Evolutionary conservation across 1,140 invertebrate species (phyloP).

Genomic region (Venturia canescens): DNA sequence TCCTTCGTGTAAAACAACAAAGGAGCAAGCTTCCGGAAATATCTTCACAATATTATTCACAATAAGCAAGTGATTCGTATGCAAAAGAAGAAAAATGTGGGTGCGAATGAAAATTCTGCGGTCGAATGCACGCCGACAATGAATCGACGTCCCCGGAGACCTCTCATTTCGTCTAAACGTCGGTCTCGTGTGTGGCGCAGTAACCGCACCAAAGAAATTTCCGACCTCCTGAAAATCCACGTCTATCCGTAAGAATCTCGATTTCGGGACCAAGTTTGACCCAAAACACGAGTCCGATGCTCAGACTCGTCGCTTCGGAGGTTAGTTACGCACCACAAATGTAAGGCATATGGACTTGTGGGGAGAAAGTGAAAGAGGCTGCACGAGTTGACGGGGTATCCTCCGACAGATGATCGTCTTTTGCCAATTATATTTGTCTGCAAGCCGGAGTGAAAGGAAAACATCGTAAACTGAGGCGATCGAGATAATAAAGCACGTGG

Average conservation of each 20-base stretch:
- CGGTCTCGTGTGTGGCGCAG: not conserved
- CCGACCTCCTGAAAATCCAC: not conserved
- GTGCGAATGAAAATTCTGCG: conserved; percentile 41
- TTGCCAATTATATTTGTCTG: conserved; percentile 20
- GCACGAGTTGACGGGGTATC: not conserved
- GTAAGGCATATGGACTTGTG: not conserved
- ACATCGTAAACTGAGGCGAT: not conserved
- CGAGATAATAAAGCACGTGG: conserved; percentile 30
- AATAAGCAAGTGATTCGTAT: not conserved
- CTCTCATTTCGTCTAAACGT: not conserved
- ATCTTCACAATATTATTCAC: not conserved
- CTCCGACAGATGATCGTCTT: conserved; percentile 39
- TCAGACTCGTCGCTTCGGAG: conserved; percentile 16
- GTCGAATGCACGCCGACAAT: conserved; percentile 61
- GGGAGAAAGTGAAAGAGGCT: not conserved
- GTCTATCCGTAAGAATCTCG: conserved; percentile 1
- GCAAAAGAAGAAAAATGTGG: conserved; percentile 37
- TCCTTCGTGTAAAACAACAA: not conserved
- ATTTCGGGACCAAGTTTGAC: conserved; percentile 17
- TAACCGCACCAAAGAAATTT: conserved; percentile 6
- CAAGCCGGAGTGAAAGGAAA: conserved; percentile 19
- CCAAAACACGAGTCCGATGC: conserved; percentile 32
- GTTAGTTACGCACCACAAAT: conserved; percentile 26
- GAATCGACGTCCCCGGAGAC: not conserved
- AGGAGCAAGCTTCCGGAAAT: conserved; percentile 4